These are phyloP conservation scores for Bubo bubo DNA, from an alignment of 2,113 vertebrate genomes.

Conservation along the genomic window DNA sequence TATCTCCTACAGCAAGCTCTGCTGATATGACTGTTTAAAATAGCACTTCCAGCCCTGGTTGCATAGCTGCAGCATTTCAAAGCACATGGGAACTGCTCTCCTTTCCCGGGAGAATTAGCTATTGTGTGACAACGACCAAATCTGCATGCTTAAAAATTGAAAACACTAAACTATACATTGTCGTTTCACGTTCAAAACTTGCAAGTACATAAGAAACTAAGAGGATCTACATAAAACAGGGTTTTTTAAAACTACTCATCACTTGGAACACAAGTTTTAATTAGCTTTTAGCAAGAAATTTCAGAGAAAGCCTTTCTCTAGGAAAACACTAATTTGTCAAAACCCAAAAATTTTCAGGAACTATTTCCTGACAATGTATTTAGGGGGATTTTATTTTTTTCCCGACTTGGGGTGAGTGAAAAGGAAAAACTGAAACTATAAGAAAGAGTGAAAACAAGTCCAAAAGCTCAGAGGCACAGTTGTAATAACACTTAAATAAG, in stretches of 20 bases:
- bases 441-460: background rate
- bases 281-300: constrained; percentile 2
- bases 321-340: background rate
- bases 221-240: background rate
- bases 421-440: background rate
- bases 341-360: background rate
- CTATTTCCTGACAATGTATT: background rate
- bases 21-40: constrained; percentile 66
- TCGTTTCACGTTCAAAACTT: background rate
- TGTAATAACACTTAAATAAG: background rate
- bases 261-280: constrained; percentile 32
- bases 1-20: constrained; percentile 63
- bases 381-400: background rate
- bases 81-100: constrained; percentile 28
- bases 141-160: background rate
- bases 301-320: background rate
- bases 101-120: background rate
- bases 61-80: constrained; percentile 45
- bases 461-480: background rate
- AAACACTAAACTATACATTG: background rate
- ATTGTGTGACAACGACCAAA: background rate
- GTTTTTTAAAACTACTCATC: background rate
- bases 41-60: constrained; percentile 29
- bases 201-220: background rate
- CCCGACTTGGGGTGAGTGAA: rapidly evolving